Percentiles rank a stretch among this genome's conserved stretches.
Evolutionary conservation across 1,140 invertebrate species (phyloP).

Genomic region (Aricia agestis): DNA sequence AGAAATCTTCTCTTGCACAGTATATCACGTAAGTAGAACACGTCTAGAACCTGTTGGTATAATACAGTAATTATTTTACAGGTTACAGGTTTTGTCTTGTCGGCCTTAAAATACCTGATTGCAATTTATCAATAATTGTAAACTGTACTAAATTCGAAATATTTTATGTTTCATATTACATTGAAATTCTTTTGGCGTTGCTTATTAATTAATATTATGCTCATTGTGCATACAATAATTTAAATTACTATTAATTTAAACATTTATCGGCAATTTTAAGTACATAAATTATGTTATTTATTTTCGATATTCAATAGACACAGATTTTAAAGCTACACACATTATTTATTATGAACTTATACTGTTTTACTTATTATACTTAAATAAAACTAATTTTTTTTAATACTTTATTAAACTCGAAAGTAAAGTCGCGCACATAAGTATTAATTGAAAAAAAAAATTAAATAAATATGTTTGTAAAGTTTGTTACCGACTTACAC

Average conservation of each 20-base stretch:
- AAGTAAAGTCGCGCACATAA: background rate
- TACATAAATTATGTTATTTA: too few species aligned
- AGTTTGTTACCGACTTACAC: conserved; percentile 1
- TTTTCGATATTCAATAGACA: too few species aligned
- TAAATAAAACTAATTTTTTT: too few species aligned
- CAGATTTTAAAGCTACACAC: too few species aligned
- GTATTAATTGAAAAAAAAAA: conserved; percentile 1
- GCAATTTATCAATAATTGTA: background rate
- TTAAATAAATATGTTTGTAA: background rate
- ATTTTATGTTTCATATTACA: too few species aligned
- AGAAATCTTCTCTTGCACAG: conserved; percentile 24
- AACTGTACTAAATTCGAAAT: background rate
- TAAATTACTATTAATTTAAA: too few species aligned
- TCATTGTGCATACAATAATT: too few species aligned
- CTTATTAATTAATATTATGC: too few species aligned
- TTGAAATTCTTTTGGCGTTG: too few species aligned
- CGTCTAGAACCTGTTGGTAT: background rate
- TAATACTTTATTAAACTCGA: background rate
- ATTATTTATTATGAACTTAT: too few species aligned
- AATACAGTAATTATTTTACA: background rate
- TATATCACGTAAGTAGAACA: background rate
- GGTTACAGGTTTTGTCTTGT: background rate
- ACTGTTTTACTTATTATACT: too few species aligned
- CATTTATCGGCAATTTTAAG: too few species aligned
- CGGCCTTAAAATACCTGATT: background rate